Conservation (phyloP, 2,113 vertebrate genomes). For the Nansenia antarctica region DNA sequence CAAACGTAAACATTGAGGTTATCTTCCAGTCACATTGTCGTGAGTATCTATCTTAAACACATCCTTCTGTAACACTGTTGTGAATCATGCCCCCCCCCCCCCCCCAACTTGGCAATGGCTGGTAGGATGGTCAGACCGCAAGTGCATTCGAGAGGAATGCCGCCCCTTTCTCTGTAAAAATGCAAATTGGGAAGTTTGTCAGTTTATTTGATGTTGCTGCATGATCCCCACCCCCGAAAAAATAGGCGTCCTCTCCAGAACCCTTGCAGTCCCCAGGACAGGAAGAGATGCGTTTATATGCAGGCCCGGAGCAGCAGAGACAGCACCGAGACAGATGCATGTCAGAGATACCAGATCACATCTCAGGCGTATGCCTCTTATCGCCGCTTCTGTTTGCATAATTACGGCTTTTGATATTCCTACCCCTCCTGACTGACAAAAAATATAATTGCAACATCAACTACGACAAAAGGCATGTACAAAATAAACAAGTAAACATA, state of each 20-base stretch:
- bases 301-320: conserved; percentile 75
- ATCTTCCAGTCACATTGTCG: no score
- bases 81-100: not conserved
- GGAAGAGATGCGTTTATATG: conserved; percentile 71
- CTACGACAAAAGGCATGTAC: conserved; percentile 74
- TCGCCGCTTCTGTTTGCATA: conserved; percentile 73
- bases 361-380: conserved; percentile 70
- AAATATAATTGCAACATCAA: conserved; percentile 77
- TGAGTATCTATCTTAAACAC: not conserved
- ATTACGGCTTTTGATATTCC: conserved; percentile 76
- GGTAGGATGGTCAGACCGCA: not conserved
- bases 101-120: not conserved
- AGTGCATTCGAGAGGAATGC: not conserved
- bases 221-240: conserved; percentile 55
- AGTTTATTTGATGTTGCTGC: conserved; percentile 74
- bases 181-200: conserved; percentile 77
- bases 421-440: conserved; percentile 74
- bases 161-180: conserved; percentile 63
- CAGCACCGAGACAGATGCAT: conserved; percentile 78
- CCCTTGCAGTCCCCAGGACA: conserved; percentile 72
- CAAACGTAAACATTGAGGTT: no score
- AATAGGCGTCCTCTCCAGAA: conserved; percentile 59
- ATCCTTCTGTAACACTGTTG: not conserved
- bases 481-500: conserved; percentile 80
- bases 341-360: conserved; percentile 83